Evolutionary conservation across 2,888 invertebrate genomes (phyloP).

Genomic region (Lamellibrachia columna): DNA sequence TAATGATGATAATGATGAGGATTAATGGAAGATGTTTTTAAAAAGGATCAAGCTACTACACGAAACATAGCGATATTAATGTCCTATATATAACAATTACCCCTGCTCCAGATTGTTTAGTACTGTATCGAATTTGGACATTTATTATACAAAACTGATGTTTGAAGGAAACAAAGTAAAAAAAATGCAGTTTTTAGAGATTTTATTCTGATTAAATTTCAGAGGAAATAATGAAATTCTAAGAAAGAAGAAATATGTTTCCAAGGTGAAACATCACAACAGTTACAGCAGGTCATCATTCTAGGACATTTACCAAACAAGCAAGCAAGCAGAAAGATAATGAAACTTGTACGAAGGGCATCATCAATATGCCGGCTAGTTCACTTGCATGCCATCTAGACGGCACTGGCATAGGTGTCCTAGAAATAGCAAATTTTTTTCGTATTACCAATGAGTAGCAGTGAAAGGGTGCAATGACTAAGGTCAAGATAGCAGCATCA

Average conservation of each 20-base stretch:
- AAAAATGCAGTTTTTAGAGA: not conserved
- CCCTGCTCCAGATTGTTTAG: not conserved
- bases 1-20: not conserved
- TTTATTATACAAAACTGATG: not conserved
- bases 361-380: not conserved
- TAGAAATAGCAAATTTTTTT: slow-evolving; percentile 11
- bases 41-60: no score
- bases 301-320: not conserved
- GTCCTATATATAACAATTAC: not conserved
- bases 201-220: not conserved
- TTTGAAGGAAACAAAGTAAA: not conserved
- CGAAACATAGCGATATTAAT: not conserved
- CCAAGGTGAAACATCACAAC: not conserved
- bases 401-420: slow-evolving; percentile 6
- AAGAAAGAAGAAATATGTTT: not conserved
- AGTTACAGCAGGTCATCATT: not conserved
- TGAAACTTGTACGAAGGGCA: not conserved
- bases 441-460: not conserved
- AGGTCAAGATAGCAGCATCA: not conserved
- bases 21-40: no score
- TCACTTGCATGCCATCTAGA: not conserved
- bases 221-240: not conserved
- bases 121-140: not conserved
- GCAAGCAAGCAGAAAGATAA: not conserved
- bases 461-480: not conserved